Evolutionary conservation across 1,140 invertebrate species (phyloP).

Genomic region (Augochlora pura): DNA sequence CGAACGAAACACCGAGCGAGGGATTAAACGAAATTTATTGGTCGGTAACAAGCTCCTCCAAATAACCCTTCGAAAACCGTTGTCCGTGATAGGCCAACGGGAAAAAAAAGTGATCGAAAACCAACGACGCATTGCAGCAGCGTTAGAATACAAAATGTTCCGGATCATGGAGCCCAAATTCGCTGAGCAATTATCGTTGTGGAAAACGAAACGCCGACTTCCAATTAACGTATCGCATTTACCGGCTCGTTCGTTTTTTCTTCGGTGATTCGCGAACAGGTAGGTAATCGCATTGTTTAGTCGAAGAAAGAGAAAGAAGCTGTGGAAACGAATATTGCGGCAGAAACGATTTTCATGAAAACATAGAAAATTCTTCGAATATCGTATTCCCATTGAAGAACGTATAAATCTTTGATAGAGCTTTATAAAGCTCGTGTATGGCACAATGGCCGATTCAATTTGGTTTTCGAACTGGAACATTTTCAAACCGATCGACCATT

Average conservation of each 20-base stretch:
- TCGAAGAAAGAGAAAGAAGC: background rate
- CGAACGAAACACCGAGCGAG: background rate
- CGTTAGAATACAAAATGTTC: constrained; percentile 26
- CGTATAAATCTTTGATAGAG: no score
- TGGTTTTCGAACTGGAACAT: background rate
- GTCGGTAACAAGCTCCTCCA: background rate
- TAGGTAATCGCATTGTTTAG: background rate
- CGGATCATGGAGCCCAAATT: constrained; percentile 27
- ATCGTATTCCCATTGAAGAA: no score
- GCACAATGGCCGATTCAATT: background rate
- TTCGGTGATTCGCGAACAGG: constrained; percentile 3
- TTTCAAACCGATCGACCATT: background rate
- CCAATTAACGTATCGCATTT: constrained; percentile 36
- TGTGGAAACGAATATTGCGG: background rate
- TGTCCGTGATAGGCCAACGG: background rate
- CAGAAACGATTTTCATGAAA: no score
- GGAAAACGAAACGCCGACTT: constrained; percentile 35
- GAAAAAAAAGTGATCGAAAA: constrained; percentile 14
- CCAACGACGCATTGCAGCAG: background rate
- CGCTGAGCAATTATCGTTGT: constrained; percentile 39
- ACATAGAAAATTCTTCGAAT: no score
- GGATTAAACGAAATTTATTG: constrained; percentile 4
- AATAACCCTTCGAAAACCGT: background rate
- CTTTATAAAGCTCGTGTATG: no score
- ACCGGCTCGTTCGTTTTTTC: constrained; percentile 11